A percentile compares a stretch with the other conserved stretches of the same genome.
phyloP scores from a whole-genome alignment of 2,888 invertebrate species.

The Diadegma fenestrale region DNA sequence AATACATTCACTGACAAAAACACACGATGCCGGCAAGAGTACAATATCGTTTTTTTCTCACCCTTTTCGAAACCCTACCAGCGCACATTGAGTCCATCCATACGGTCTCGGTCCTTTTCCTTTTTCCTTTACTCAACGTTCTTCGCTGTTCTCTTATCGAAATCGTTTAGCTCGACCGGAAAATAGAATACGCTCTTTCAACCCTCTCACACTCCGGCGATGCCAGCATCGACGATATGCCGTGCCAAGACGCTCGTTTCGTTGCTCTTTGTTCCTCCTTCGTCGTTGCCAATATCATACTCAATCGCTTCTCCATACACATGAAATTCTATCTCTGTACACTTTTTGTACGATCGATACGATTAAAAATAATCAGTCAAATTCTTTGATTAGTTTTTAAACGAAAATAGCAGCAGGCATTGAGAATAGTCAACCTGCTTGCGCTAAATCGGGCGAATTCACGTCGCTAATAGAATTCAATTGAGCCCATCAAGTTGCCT shows the following conservation, averaged over 20 bases:
- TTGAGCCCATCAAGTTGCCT: no score
- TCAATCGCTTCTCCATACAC: slow-evolving; percentile 11
- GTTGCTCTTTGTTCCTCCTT: slow-evolving; percentile 66
- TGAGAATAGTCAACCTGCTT: no score
- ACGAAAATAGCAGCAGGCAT: no score
- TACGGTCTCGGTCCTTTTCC: slow-evolving; percentile 7
- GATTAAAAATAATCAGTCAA: neutral
- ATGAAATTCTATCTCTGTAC: neutral
- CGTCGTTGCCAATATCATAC: slow-evolving; percentile 53
- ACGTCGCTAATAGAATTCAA: no score
- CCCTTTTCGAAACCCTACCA: slow-evolving; percentile 19
- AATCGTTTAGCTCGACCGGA: slow-evolving; percentile 70
- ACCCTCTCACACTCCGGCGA: slow-evolving; percentile 62
- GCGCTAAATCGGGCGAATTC: no score
- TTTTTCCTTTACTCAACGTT: slow-evolving; percentile 35
- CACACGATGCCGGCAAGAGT: neutral
- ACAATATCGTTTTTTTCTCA: slow-evolving; percentile 46
- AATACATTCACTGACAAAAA: neutral
- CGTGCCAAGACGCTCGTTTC: slow-evolving; percentile 59
- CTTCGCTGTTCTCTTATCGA: slow-evolving; percentile 65
- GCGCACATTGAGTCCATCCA: slow-evolving; percentile 35
- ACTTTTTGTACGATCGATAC: neutral
- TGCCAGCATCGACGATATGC: slow-evolving; percentile 51
- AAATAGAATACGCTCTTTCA: slow-evolving; percentile 69
- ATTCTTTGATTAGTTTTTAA: neutral